phyloP scores from a whole-genome alignment of 2,888 invertebrate species.

The Trissoscelio sp. region DNA sequence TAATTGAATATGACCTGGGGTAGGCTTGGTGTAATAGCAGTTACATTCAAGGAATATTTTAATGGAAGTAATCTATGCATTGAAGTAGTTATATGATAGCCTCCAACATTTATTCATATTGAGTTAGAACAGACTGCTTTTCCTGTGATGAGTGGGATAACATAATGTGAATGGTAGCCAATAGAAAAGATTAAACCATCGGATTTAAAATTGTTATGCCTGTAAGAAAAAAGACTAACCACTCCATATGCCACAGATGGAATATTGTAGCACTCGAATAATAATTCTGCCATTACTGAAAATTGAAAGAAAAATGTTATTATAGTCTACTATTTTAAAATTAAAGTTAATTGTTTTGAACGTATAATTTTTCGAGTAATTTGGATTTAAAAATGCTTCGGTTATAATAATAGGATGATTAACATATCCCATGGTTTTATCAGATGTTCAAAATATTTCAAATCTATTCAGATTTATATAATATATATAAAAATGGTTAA shows the following conservation, averaged over 20 bases:
- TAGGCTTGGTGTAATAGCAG: no score
- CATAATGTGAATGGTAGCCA: no score
- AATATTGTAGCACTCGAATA: conserved; percentile 96
- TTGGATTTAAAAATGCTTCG: conserved; percentile 95
- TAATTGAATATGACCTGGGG: no score
- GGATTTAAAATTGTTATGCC: conserved; percentile 86
- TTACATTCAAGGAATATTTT: no score
- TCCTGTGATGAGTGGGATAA: no score
- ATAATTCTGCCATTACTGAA: conserved; percentile 95
- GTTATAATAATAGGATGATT: conserved; percentile 95
- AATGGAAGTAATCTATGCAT: no score
- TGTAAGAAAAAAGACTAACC: conserved; percentile 91
- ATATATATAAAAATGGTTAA: no score
- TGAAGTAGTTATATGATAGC: no score
- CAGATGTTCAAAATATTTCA: background rate
- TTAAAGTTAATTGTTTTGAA: background rate
- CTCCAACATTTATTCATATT: no score
- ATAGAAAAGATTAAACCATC: conserved; percentile 87
- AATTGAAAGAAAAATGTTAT: no score
- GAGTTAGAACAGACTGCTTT: no score
- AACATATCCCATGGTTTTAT: conserved; percentile 89
- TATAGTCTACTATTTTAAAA: no score
- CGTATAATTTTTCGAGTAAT: conserved; percentile 94
- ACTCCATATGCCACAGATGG: conserved; percentile 94
- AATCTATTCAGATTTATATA: background rate